These are phyloP conservation scores for Pyrrhura leucotis DNA, from an alignment of 2,797 vertebrate species.

Conservation along the genomic window DNA sequence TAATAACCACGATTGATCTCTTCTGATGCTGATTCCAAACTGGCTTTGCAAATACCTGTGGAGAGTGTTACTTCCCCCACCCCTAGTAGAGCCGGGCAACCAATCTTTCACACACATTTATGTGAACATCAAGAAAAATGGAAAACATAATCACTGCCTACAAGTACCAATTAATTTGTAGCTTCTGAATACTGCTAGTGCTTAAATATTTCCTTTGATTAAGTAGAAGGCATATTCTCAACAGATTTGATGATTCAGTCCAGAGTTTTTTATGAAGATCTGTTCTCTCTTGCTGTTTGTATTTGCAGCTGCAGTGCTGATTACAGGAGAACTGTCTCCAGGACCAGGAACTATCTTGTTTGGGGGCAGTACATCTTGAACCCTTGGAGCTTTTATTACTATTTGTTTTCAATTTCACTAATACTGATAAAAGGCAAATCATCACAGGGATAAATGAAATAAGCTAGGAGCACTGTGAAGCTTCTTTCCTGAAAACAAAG, in stretches of 20 bases:
- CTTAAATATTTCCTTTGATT: constrained; percentile 64
- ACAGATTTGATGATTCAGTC: constrained; percentile 62
- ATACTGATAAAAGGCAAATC: background rate
- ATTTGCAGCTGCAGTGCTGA: constrained; percentile 11
- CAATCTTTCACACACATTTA: background rate
- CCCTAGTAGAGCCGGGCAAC: background rate
- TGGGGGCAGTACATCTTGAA: constrained; percentile 1
- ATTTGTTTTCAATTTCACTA: background rate
- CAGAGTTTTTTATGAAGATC: background rate
- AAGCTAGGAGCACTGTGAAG: background rate
- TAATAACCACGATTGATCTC: background rate
- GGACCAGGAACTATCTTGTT: constrained; percentile 7
- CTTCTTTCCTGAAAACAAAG: constrained; percentile 29
- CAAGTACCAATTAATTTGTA: constrained; percentile 52
- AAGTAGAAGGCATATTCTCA: constrained; percentile 47
- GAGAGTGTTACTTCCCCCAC: background rate
- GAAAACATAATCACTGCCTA: constrained; percentile 30
- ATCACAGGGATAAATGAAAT: background rate
- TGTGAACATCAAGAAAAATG: constrained; percentile 38
- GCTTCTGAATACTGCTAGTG: constrained; percentile 32
- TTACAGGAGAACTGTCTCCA: background rate
- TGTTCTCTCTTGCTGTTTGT: constrained; percentile 23
- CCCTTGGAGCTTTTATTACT: background rate
- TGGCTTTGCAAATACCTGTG: background rate
- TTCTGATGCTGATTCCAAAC: background rate